Percentiles rank a stretch among this genome's conserved stretches.
Conservation (phyloP, 2,113 vertebrate species). For the Circaetus gallicus region DNA sequence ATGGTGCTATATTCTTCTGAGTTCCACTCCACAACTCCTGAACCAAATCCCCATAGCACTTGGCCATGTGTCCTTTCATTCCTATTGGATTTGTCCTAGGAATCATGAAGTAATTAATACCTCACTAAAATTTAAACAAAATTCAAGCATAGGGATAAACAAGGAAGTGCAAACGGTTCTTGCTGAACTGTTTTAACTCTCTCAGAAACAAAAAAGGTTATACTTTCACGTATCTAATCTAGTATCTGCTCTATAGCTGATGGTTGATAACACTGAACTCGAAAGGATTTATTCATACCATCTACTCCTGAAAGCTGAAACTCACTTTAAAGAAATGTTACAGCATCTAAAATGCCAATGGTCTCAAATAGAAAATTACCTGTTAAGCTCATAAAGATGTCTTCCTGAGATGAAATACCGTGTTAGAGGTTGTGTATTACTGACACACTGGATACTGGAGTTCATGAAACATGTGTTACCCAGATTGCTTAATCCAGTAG, state of each 20-base stretch:
- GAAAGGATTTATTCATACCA: background rate
- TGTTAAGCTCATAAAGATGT: slow-evolving; percentile 98
- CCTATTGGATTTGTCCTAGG: slow-evolving; percentile 94
- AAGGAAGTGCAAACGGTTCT: background rate
- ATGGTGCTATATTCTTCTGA: slow-evolving; percentile 94
- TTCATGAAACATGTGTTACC: slow-evolving; percentile 99
- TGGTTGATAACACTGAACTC: background rate
- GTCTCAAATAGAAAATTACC: slow-evolving; percentile 68
- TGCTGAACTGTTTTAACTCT: background rate
- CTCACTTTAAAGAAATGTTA: background rate
- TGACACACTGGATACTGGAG: slow-evolving; percentile 98
- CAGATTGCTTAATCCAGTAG: slow-evolving; percentile 96
- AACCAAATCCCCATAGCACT: slow-evolving; percentile 97
- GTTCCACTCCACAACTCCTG: slow-evolving; percentile 98
- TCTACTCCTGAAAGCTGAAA: background rate
- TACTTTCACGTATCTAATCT: background rate
- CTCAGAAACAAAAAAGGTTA: background rate
- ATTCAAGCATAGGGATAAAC: background rate
- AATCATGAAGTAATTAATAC: slow-evolving; percentile 4
- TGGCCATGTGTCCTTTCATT: slow-evolving; percentile 99
- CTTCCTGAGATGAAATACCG: slow-evolving; percentile 96
- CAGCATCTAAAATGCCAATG: background rate
- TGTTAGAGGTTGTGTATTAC: slow-evolving; percentile 95
- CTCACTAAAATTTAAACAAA: background rate
- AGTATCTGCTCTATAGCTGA: background rate